Evolutionary conservation across 2,888 invertebrate species (phyloP).

Genomic region (Mythimna ferrago): DNA sequence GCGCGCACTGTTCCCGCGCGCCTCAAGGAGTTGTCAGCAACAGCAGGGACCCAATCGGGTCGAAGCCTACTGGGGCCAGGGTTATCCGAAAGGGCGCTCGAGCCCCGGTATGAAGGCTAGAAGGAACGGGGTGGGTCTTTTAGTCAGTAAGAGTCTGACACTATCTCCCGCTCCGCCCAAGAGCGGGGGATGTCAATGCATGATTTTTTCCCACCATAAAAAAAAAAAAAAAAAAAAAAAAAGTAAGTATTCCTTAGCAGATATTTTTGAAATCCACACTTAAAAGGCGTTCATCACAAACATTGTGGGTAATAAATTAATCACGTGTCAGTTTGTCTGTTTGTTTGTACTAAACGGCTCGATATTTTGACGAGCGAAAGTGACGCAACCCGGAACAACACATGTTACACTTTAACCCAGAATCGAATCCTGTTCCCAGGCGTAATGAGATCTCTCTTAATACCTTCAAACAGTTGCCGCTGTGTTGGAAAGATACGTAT

Average conservation of each 20-base stretch:
- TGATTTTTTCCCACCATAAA: too few species aligned
- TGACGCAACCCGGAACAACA: slow-evolving; percentile 58
- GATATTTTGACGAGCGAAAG: slow-evolving; percentile 29
- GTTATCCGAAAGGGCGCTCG: too few species aligned
- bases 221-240: too few species aligned
- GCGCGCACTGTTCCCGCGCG: too few species aligned
- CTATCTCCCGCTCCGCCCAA: too few species aligned
- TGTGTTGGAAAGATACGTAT: background rate
- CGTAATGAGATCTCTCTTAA: slow-evolving; percentile 1
- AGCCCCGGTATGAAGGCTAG: too few species aligned
- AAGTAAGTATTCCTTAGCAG: background rate
- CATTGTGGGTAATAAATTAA: slow-evolving; percentile 42
- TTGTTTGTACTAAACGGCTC: slow-evolving; percentile 42
- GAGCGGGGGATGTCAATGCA: too few species aligned
- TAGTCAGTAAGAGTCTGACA: too few species aligned
- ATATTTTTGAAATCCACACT: slow-evolving; percentile 14
- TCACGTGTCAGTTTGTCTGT: slow-evolving; percentile 7
- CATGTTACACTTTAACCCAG: slow-evolving; percentile 58
- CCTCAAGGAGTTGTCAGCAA: too few species aligned
- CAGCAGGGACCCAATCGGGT: too few species aligned
- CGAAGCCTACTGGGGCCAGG: too few species aligned
- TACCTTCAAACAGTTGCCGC: slow-evolving; percentile 7
- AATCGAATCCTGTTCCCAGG: slow-evolving; percentile 41
- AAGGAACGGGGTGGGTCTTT: too few species aligned
- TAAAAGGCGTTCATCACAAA: slow-evolving; percentile 19